A percentile compares a stretch with the other conserved stretches of the same genome.
These are phyloP conservation scores for Dynastes tityus DNA, from an alignment of 2,888 invertebrate genomes.

Conservation along the genomic window DNA sequence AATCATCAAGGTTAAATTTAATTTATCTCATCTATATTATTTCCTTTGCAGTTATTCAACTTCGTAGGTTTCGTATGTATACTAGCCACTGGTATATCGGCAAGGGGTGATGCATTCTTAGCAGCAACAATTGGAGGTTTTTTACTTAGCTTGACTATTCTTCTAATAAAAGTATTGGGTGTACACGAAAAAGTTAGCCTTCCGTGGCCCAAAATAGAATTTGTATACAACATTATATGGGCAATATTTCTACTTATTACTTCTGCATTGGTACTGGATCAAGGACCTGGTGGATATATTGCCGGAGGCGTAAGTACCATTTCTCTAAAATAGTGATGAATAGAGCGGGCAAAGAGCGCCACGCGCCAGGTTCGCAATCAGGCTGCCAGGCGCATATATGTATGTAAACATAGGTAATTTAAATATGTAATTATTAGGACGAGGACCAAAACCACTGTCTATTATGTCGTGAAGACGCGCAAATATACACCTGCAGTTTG, in stretches of 20 bases:
- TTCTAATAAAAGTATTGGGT: slow-evolving; percentile 54
- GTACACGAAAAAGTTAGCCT: slow-evolving; percentile 53
- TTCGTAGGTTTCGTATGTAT: slow-evolving; percentile 57
- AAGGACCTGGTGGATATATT: slow-evolving; percentile 52
- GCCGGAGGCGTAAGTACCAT: slow-evolving; percentile 58
- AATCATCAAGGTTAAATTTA: too few species aligned
- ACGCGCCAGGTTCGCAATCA: too few species aligned
- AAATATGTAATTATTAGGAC: too few species aligned
- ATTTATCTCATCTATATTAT: background rate
- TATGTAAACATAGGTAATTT: too few species aligned
- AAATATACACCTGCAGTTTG: too few species aligned
- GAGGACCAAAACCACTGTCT: too few species aligned
- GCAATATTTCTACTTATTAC: slow-evolving; percentile 56
- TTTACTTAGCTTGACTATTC: slow-evolving; percentile 54
- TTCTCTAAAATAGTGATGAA: background rate
- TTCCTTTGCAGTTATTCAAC: slow-evolving; percentile 56
- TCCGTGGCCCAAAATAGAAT: slow-evolving; percentile 58
- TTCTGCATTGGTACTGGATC: slow-evolving; percentile 54
- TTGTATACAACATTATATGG: slow-evolving; percentile 55
- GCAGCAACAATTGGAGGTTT: slow-evolving; percentile 57
- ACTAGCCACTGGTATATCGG: slow-evolving; percentile 27
- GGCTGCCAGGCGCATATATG: too few species aligned
- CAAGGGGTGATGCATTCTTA: slow-evolving; percentile 57
- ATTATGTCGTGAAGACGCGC: too few species aligned
- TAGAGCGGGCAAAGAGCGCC: too few species aligned